Conservation (phyloP, 2,797 vertebrate species). For the Megalops cyprinoides region DNA sequence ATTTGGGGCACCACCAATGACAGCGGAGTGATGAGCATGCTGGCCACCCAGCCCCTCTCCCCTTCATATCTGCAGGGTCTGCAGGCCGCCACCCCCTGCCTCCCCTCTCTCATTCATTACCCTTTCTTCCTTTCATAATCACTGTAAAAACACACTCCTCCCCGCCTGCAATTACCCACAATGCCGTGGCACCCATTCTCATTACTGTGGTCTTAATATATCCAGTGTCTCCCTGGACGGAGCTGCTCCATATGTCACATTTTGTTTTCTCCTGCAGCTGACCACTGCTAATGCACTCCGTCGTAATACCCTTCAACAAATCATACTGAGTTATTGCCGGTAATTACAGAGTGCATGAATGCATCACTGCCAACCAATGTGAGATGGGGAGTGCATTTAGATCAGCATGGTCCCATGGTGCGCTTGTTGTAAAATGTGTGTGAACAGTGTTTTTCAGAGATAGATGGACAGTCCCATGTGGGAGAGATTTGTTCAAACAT, state of each 20-base stretch:
- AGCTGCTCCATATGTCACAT: background rate
- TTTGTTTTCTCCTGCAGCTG: background rate
- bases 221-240: background rate
- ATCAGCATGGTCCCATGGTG: no score
- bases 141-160: background rate
- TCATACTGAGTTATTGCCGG: background rate
- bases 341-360: background rate
- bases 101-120: background rate
- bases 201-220: background rate
- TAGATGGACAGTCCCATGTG: no score
- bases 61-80: background rate
- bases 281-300: background rate
- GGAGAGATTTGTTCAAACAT: no score
- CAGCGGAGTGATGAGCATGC: background rate
- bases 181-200: conserved; percentile 10
- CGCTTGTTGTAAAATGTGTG: no score
- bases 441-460: no score
- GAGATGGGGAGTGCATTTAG: background rate
- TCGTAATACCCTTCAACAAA: background rate
- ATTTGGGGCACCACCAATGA: background rate
- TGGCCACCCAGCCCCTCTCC: background rate
- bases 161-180: background rate
- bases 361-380: background rate
- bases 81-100: background rate
- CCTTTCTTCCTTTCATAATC: conserved; percentile 6